These are phyloP conservation scores for Balaeniceps rex DNA, from an alignment of 2,113 vertebrate species.

Conservation along the genomic window DNA sequence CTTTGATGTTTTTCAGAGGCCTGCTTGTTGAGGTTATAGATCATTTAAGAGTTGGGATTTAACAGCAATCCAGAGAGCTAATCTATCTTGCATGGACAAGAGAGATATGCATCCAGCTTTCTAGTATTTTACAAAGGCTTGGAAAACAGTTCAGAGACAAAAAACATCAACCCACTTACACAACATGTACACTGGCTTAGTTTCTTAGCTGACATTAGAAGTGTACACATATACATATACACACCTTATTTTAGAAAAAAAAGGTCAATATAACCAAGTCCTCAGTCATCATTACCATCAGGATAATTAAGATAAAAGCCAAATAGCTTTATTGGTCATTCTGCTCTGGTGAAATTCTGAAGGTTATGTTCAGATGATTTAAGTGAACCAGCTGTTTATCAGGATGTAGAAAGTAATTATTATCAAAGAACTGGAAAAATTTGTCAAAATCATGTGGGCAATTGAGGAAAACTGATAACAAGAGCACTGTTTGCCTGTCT, in stretches of 20 bases:
- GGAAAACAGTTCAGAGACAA: background rate
- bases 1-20: constrained; percentile 32
- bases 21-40: background rate
- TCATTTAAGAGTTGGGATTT: background rate
- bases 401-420: background rate
- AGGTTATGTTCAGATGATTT: background rate
- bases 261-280: background rate
- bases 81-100: background rate
- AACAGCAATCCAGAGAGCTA: background rate
- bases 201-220: background rate
- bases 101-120: background rate
- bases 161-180: background rate
- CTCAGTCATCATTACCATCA: background rate
- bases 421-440: background rate
- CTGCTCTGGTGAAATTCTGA: background rate
- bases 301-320: background rate
- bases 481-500: background rate
- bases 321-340: background rate
- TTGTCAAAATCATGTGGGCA: background rate
- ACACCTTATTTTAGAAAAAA: background rate
- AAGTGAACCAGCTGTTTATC: background rate
- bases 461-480: background rate
- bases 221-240: background rate
- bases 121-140: background rate
- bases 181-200: background rate